phyloP scores from a whole-genome alignment of 2,797 vertebrate species.

The Pipistrellus pipistrellus region DNA sequence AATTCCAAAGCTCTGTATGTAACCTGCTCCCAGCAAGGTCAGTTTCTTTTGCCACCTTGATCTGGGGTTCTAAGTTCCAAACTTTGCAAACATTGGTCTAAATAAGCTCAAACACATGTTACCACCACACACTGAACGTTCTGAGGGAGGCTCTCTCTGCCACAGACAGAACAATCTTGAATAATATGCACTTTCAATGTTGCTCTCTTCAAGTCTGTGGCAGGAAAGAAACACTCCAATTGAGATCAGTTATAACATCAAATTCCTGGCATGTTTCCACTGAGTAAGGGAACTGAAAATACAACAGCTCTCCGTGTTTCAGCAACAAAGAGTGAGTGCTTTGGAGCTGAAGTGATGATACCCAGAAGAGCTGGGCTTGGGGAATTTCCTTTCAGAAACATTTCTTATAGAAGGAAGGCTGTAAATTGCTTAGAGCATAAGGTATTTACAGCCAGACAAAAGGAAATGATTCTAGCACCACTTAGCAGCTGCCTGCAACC shows the following conservation, averaged over 20 bases:
- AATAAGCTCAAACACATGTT: conserved; percentile 75
- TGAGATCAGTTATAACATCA: conserved; percentile 84
- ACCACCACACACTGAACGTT: conserved; percentile 41
- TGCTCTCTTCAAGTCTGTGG: conserved; percentile 82
- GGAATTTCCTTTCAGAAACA: conserved; percentile 66
- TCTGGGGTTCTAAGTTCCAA: conserved; percentile 62
- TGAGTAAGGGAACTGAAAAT: conserved; percentile 79
- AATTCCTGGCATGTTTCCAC: conserved; percentile 83
- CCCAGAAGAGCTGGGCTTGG: background rate
- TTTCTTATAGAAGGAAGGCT: conserved; percentile 37
- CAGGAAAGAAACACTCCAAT: conserved; percentile 84
- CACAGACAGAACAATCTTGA: conserved; percentile 79
- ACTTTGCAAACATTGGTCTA: conserved; percentile 82
- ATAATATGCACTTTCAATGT: conserved; percentile 81
- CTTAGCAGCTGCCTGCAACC: background rate
- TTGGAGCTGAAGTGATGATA: background rate
- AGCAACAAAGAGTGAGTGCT: conserved; percentile 74
- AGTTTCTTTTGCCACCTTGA: conserved; percentile 75
- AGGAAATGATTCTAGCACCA: conserved; percentile 44
- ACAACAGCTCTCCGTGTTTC: conserved; percentile 56
- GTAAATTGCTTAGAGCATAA: conserved; percentile 25
- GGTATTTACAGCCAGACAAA: conserved; percentile 55
- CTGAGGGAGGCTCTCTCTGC: conserved; percentile 79
- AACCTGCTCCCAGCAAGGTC: conserved; percentile 73
- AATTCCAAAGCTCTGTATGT: conserved; percentile 82